Percentiles rank a stretch among this genome's conserved stretches.
Evolutionary conservation across 2,888 invertebrate species (phyloP).

Genomic region (Scelioninae gen. 1): DNA sequence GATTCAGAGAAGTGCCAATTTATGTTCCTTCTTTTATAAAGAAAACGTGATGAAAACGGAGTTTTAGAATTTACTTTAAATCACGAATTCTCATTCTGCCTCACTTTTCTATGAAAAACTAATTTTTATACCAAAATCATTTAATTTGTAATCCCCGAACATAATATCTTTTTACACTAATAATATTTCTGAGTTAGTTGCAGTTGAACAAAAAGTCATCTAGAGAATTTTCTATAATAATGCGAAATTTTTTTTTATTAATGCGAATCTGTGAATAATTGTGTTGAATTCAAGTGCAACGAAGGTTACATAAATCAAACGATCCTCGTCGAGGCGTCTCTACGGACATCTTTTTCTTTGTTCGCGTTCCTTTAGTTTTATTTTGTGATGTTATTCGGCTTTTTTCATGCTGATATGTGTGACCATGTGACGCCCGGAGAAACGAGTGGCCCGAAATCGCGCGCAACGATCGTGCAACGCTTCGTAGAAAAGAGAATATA

Average conservation of each 20-base stretch:
- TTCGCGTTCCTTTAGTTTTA: slow-evolving; percentile 56
- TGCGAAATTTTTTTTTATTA: no score
- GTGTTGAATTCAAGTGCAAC: slow-evolving; percentile 28
- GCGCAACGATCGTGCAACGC: slow-evolving; percentile 68
- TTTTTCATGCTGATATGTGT: slow-evolving; percentile 60
- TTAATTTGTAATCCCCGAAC: no score
- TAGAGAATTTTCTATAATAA: no score
- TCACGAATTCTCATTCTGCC: no score
- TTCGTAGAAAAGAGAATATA: slow-evolving; percentile 71
- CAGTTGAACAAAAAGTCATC: no score
- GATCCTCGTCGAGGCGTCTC: slow-evolving; percentile 59
- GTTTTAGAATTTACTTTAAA: not conserved
- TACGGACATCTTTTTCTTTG: slow-evolving; percentile 62
- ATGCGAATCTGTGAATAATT: slow-evolving; percentile 25
- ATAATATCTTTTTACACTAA: no score
- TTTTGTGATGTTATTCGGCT: slow-evolving; percentile 51
- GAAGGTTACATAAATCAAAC: slow-evolving; percentile 63
- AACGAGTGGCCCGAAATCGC: slow-evolving; percentile 67
- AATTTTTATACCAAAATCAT: no score
- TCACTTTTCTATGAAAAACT: no score
- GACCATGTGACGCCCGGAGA: slow-evolving; percentile 59
- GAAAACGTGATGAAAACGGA: slow-evolving; percentile 46
- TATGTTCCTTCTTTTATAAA: slow-evolving; percentile 25
- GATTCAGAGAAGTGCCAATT: slow-evolving; percentile 33
- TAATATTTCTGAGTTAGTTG: no score